Evolutionary conservation across 2,113 vertebrate species (phyloP), one percentile per base, ranked within the genome.

Genomic region (Lampris megalopsis): DNA sequence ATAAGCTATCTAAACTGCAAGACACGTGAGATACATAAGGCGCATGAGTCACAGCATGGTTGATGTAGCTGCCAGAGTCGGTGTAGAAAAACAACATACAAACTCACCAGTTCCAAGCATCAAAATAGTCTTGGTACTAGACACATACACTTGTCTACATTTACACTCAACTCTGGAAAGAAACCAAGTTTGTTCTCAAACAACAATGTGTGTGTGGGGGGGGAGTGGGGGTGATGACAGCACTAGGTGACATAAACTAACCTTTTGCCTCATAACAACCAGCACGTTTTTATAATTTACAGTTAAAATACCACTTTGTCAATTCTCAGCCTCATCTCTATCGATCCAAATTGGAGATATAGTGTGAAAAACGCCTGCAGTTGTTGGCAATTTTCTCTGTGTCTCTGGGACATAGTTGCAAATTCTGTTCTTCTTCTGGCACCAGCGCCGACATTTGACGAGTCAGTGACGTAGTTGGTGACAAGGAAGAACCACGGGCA

Each of bases 1-100:
- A 81, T 83, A 85, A 87, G 86, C 83, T 86, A 84, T 80, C 79
- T 75, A 77, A 88, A 86, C 71, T 85, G 77, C 24, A 60, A 54
- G 75, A 85, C 70, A 75, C 65, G 64, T 61, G 76, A 63, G 82
- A 81, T 68, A 74, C 52, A 75, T 43, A 59, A 73, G 76, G 70
- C 63, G 58, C 63, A 80, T 58, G 38, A 9, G 24, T 24, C 24
- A 24, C 24, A 24, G 24, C 24, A 64, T 48, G 73, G 57, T 61
- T 78, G 35, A 40, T 68, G 57, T 49, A 77, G 72, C 66, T 76
- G 49, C 77, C 38, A 56, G 73, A 71, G 63, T 65, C 64, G 66
- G 56, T 37, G 58, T 68, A 59, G 9, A 73, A 78, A 68, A 54
- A 67, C 35, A 66, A 73, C 59, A 80, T 68, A 65, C 66, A 37